phyloP scores from a whole-genome alignment of 2,797 vertebrate genomes.

The Triplophysa bombifrons region DNA sequence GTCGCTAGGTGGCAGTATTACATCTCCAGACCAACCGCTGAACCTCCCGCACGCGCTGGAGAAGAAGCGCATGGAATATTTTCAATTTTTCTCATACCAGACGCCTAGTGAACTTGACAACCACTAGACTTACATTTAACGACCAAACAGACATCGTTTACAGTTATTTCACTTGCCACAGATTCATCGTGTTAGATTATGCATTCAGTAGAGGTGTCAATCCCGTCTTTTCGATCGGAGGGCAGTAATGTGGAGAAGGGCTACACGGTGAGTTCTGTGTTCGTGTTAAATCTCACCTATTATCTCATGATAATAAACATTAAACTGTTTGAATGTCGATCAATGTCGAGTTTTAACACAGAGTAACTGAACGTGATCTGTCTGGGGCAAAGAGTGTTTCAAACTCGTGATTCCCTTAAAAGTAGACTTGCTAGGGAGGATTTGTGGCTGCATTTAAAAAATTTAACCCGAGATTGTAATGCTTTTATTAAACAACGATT shows the following conservation, averaged over 20 bases:
- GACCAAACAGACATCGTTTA: too few species aligned
- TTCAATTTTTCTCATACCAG: constrained; percentile 38
- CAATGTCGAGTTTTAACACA: neutral
- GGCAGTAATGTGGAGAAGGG: constrained; percentile 89
- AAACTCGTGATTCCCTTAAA: neutral
- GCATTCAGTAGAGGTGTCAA: constrained; percentile 83
- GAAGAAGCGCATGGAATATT: constrained; percentile 30
- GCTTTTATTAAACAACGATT: neutral
- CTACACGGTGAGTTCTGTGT: constrained; percentile 85
- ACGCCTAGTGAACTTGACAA: constrained; percentile 29
- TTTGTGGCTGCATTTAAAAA: neutral
- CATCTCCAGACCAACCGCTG: neutral
- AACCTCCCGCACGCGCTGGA: neutral
- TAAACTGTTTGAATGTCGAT: neutral
- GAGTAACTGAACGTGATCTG: neutral
- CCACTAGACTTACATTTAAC: neutral
- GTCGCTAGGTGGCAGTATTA: constrained; percentile 59
- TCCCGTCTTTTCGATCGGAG: constrained; percentile 93
- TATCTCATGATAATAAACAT: neutral
- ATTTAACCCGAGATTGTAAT: neutral
- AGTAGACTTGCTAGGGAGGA: neutral
- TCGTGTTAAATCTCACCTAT: neutral
- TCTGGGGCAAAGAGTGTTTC: neutral
- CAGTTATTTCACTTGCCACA: neutral
- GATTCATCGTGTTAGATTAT: constrained; percentile 57